phyloP scores from a whole-genome alignment of 2,888 invertebrate genomes.

The Plebejus melissa region DNA sequence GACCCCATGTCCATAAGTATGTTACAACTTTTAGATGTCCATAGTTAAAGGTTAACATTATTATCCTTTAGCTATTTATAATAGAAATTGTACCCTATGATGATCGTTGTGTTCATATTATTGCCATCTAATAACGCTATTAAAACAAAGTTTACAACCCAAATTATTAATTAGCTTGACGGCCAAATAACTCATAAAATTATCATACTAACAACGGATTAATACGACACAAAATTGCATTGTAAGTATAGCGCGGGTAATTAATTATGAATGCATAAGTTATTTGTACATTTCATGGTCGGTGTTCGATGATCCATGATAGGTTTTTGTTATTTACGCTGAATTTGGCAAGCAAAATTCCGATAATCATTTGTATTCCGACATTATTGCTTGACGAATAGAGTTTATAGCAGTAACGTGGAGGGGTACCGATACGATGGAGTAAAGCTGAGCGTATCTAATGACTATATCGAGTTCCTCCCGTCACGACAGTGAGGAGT shows the following conservation, averaged over 20 bases:
- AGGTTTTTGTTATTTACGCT: background rate
- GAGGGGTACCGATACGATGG: background rate
- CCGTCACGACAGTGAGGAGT: conserved; percentile 49
- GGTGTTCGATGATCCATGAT: background rate
- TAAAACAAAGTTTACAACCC: background rate
- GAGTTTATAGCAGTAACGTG: background rate
- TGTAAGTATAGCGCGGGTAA: background rate
- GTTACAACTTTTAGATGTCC: too few relatives aligned
- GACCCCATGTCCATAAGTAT: too few relatives aligned
- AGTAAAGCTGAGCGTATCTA: conserved; percentile 18
- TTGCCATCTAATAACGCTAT: background rate
- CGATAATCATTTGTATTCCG: background rate
- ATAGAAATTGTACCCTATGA: background rate
- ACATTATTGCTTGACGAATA: background rate
- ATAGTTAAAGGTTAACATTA: too few relatives aligned
- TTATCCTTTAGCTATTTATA: background rate
- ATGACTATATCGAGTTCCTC: conserved; percentile 13
- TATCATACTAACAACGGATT: conserved; percentile 20
- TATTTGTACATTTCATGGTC: background rate
- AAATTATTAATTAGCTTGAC: conserved; percentile 6
- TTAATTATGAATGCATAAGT: background rate
- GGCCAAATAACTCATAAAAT: conserved; percentile 9
- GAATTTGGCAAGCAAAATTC: background rate
- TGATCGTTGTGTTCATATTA: background rate
- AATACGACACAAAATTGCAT: conserved; percentile 2